Evolutionary conservation across 2,797 vertebrate species (phyloP), one percentile per base, ranked within the genome.

Genomic region (Acridotheres tristis): DNA sequence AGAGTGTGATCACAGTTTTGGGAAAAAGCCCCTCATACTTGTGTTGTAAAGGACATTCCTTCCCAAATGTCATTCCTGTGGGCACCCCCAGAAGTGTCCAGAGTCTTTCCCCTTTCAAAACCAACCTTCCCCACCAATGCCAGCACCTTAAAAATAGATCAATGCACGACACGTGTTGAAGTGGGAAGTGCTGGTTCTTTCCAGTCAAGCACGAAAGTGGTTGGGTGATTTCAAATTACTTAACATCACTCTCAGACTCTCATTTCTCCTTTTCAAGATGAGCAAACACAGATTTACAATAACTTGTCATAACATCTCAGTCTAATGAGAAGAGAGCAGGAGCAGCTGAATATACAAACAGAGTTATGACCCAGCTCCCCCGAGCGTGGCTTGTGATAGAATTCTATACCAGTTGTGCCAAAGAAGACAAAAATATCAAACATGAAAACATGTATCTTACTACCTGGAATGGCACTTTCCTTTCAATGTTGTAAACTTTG

Each of bases 201-300:
- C 71, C 66, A 57, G 63, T 43, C 16, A 18, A 91, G 54, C 50
- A 80, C 89, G 10, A 62, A 80, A 50, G 51, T 59, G 86, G 43
- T 63, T 72, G 85, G 59, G 19, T 45, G 50, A 61, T 87, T 94
- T 90, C 73, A 58, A 76, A 88, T 79, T 68, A 88, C 53, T 90
- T 66, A 89, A 68, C 36, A 71, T 5, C 84, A 48, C 47, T 51
- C 88, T 53, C 66, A 77, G 88, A 65, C 42, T 66, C 76, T 78
- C 76, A 61, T 88, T 92, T 61, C 63, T 89, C 47, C 69, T 94
- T 58, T 77, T 94, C 73, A 85, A 90, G 92, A 72, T 54, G 71
- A 82, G 51, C 81, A 95, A 96, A 92, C 69, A 69, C 22, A 75
- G 57, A 47, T 82, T 78, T 94, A 63, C 55, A 73, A 47, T 38